Evolutionary conservation across 2,113 vertebrate species (phyloP), one percentile per base, ranked within the genome.

Genomic region (Sclerurus mexicanus): DNA sequence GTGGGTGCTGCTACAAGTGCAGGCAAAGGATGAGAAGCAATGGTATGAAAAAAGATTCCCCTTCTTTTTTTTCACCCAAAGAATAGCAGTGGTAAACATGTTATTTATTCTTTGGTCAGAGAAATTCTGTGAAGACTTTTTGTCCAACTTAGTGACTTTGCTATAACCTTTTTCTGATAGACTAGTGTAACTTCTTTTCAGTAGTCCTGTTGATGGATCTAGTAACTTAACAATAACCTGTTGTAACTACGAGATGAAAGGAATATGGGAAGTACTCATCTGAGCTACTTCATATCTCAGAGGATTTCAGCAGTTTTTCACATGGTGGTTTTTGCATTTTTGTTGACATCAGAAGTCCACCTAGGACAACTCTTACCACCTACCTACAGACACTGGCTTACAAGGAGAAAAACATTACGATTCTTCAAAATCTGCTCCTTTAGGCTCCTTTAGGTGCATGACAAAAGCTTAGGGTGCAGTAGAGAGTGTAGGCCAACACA

Each of bases 31-130:
- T 33, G 14, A 80, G 68, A 81, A 74, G 6, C 2, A 85, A 82
- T 8, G 16, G 19, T 62, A 33, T 0, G 0, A 33, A 33, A 60
- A 58, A 86, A n/a, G 4, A 74, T 47, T 27, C 25, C 10, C 3
- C 10, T 4, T 66, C 68, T 69, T 77, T 60, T 12, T 74, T 47
- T 47, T 47, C 47, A 47, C 9, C 3, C 19, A 22, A 35, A 59
- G 33, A 47, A 40, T 30, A 33, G 49, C 10, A 81, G 40, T 20
- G 14, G 25, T 71, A 85, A 58, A n/a, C 4, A 22, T 27, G 5
- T 1, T 77, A 27, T 52, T 89, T 83, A 13, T 44, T 56, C 46
- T 87, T 72, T 82, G 18, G 33, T 64, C 35, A 63, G 62, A 75
- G 53, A 76, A 76, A 55, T 27, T 74, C n/a, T 72, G 33, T 63